phyloP scores from a whole-genome alignment of 1,140 invertebrate genomes.

The Heliothis virescens region DNA sequence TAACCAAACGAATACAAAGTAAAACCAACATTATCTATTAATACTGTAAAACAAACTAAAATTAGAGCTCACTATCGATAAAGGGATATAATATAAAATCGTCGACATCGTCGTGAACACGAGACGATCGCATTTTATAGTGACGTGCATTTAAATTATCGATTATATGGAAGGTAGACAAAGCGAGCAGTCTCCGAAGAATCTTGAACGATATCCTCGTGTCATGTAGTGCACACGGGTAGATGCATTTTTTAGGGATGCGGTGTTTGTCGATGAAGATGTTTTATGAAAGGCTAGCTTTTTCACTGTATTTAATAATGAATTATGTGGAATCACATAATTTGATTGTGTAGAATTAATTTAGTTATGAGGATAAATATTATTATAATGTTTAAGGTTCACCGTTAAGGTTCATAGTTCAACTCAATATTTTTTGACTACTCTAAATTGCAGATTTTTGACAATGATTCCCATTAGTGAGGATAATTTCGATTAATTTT shows the following conservation, averaged over 20 bases:
- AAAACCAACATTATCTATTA: constrained; percentile 15
- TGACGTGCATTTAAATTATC: constrained; percentile 70
- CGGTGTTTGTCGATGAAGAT: constrained; percentile 42
- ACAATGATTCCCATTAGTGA: no score
- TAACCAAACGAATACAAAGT: not conserved
- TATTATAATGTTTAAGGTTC: no score
- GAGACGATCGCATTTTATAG: constrained; percentile 52
- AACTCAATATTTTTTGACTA: no score
- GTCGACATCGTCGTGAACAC: constrained; percentile 49
- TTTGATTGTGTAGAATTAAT: no score
- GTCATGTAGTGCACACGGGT: constrained; percentile 56
- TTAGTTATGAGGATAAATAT: no score
- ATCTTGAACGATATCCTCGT: constrained; percentile 60
- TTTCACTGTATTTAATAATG: no score
- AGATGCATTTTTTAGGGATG: constrained; percentile 61
- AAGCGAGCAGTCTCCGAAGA: constrained; percentile 59
- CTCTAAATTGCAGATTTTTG: no score
- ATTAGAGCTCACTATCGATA: constrained; percentile 23
- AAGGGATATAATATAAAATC: constrained; percentile 45
- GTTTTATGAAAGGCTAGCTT: no score
- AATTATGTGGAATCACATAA: no score
- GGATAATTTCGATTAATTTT: no score
- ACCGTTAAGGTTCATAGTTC: no score
- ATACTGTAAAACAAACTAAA: constrained; percentile 28
- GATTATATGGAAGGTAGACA: constrained; percentile 61